Conservation (phyloP, 1,140 invertebrate species). For the Nylanderia fulva region DNA sequence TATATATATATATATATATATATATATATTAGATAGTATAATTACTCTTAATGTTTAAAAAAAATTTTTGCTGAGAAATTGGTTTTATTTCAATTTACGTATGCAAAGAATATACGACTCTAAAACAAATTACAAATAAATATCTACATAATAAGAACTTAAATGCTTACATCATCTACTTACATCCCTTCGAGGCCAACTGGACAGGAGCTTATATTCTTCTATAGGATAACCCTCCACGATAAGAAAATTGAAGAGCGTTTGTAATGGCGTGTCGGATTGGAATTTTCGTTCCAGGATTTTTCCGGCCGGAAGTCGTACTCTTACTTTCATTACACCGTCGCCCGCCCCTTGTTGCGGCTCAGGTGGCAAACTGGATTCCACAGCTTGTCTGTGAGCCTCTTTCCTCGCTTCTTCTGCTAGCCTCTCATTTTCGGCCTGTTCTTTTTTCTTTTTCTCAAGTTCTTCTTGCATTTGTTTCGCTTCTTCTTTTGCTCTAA, state of each 20-base stretch:
- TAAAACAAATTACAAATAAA: slow-evolving; percentile 53
- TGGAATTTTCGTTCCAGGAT: slow-evolving; percentile 92
- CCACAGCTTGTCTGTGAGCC: slow-evolving; percentile 87
- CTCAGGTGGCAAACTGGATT: slow-evolving; percentile 89
- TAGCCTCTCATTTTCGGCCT: slow-evolving; percentile 90
- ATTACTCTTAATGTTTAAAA: neutral
- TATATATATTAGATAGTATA: neutral
- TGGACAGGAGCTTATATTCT: slow-evolving; percentile 96
- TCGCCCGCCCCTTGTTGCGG: slow-evolving; percentile 86
- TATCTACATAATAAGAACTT: slow-evolving; percentile 64
- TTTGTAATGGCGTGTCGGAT: slow-evolving; percentile 89
- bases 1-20: too few relatives aligned
- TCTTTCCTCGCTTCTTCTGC: slow-evolving; percentile 91
- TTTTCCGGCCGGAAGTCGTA: slow-evolving; percentile 91
- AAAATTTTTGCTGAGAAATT: neutral
- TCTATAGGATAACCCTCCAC: slow-evolving; percentile 94
- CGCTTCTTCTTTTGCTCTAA: slow-evolving; percentile 94
- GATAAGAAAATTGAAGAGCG: slow-evolving; percentile 93
- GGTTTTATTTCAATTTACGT: neutral
- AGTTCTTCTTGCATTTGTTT: slow-evolving; percentile 90
- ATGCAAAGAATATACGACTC: neutral
- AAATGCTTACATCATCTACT: slow-evolving; percentile 84
- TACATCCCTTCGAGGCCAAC: slow-evolving; percentile 97
- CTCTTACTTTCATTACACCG: slow-evolving; percentile 90
- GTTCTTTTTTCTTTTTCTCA: slow-evolving; percentile 88